Percentiles rank a stretch among this genome's conserved stretches.
phyloP scores from a whole-genome alignment of 2,888 invertebrate genomes.

The Latheticus oryzae region DNA sequence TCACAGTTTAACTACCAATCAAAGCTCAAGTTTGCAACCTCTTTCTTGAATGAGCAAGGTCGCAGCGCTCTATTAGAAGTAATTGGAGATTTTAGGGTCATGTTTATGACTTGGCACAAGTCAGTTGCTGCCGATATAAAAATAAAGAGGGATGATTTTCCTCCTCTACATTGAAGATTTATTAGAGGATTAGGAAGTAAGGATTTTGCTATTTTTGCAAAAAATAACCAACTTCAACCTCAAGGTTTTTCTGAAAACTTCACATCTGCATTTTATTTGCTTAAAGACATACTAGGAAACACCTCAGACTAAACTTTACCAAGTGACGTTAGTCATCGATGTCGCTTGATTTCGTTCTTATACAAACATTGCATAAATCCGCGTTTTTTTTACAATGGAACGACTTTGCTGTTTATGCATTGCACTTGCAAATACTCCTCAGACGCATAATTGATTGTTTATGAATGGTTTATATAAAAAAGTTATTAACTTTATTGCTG shows the following conservation, averaged over 20 bases:
- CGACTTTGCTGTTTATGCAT: not conserved
- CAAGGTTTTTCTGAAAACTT: not conserved
- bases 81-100: slow-evolving; percentile 6
- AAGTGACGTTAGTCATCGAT: not conserved
- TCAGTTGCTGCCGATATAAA: no score
- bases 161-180: no score
- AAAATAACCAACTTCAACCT: no score
- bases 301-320: slow-evolving; percentile 18
- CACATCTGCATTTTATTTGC: slow-evolving; percentile 13
- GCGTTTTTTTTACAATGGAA: slow-evolving; percentile 8
- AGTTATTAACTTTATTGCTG: slow-evolving; percentile 10
- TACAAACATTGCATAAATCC: slow-evolving; percentile 2
- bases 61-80: slow-evolving; percentile 1
- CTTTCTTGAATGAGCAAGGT: not conserved
- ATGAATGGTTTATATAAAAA: slow-evolving; percentile 6
- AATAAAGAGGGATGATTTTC: no score
- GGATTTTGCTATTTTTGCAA: no score
- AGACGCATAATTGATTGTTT: no score
- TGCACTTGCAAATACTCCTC: slow-evolving; percentile 3
- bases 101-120: no score
- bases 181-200: no score
- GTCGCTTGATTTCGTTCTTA: slow-evolving; percentile 1
- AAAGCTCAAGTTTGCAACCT: not conserved
- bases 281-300: slow-evolving; percentile 1
- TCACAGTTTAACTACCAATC: not conserved